Percentiles rank a stretch among this genome's conserved stretches.
Evolutionary conservation across 2,797 vertebrate species (phyloP).

Genomic region (Sylvia borin): DNA sequence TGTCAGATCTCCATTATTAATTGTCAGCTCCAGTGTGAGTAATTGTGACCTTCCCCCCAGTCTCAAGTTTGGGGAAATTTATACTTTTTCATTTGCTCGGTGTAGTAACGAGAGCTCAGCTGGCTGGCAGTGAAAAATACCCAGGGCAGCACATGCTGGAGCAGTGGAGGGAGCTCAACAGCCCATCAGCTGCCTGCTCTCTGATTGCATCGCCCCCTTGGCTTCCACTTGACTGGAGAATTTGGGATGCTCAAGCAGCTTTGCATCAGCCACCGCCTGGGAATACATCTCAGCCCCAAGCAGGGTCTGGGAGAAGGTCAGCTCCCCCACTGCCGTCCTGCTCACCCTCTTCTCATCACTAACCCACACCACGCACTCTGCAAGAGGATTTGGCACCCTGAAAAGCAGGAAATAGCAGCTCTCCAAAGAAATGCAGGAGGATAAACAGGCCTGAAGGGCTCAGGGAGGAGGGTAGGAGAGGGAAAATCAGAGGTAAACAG

Average conservation of each 20-base stretch:
- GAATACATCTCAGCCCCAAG: background rate
- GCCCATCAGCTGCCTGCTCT: background rate
- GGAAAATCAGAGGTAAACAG: background rate
- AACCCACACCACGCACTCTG: background rate
- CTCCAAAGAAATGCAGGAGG: background rate
- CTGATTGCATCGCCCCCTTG: background rate
- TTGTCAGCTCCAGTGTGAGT: background rate
- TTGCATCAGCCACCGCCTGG: background rate
- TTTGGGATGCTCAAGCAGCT: background rate
- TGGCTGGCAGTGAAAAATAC: background rate
- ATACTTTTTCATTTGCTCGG: background rate
- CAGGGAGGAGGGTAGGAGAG: background rate
- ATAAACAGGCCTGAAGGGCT: background rate
- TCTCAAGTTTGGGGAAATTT: background rate
- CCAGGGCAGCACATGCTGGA: background rate
- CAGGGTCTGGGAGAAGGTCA: accelerated
- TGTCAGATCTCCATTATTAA: conserved; percentile 13
- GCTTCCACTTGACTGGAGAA: background rate
- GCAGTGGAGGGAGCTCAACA: background rate
- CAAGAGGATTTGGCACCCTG: background rate
- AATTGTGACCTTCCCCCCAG: background rate
- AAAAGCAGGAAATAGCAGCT: background rate
- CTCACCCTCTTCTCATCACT: background rate
- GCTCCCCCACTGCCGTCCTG: accelerated
- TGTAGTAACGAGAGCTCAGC: background rate